Conservation (phyloP, 2,888 invertebrate genomes). For the Drosophila meridiana region DNA sequence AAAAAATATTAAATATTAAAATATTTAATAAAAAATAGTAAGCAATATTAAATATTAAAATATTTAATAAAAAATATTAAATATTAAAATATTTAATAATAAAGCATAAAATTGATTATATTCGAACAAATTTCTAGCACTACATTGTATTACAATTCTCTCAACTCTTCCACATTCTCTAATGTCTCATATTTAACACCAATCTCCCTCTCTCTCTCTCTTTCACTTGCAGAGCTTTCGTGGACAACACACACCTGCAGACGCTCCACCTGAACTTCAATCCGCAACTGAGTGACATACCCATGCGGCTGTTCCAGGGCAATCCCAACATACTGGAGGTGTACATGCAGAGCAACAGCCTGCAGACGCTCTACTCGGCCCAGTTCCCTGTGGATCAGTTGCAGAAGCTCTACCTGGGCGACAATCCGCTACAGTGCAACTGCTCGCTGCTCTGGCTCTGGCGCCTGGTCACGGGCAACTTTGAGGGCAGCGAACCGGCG, state of each 20-base stretch:
- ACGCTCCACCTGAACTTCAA: constrained; percentile 92
- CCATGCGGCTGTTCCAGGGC: constrained; percentile 93
- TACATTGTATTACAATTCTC: not conserved
- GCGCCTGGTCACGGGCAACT: constrained; percentile 87
- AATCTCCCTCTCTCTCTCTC: constrained; percentile 9
- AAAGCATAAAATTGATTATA: no score
- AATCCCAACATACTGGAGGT: constrained; percentile 92
- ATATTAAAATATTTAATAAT: no score
- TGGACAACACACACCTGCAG: constrained; percentile 93
- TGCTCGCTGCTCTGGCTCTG: constrained; percentile 95
- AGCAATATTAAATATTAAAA: no score
- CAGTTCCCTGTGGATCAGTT: constrained; percentile 93
- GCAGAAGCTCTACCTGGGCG: constrained; percentile 90
- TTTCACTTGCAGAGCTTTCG: constrained; percentile 88
- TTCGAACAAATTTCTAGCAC: no score
- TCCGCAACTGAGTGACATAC: constrained; percentile 89
- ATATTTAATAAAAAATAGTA: no score
- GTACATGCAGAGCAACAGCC: constrained; percentile 91
- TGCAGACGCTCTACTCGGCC: constrained; percentile 91
- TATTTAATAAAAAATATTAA: no score
- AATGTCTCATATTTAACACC: not conserved
- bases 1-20: no score
- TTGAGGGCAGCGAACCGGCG: constrained; percentile 69
- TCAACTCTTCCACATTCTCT: not conserved
- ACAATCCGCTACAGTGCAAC: constrained; percentile 94